Percentiles rank a stretch among this genome's conserved stretches.
phyloP scores from a whole-genome alignment of 2,888 invertebrate species.

The Myopa testacea region DNA sequence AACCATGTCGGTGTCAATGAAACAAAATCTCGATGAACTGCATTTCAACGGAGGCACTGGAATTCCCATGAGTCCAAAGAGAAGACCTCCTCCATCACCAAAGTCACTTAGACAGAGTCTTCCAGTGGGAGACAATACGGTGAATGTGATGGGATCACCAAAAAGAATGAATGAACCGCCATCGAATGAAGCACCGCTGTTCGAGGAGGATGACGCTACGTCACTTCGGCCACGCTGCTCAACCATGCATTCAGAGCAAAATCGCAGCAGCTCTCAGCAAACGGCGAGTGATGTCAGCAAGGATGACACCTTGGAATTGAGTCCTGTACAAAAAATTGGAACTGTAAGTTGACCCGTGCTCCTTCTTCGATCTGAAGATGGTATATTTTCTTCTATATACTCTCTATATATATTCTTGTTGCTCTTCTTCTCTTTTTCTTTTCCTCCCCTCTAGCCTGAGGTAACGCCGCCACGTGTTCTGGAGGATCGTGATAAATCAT shows the following conservation, averaged over 20 bases:
- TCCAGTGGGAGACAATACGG: constrained; percentile 55
- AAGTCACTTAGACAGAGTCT: background rate
- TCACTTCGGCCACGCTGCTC: constrained; percentile 58
- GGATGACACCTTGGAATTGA: constrained; percentile 54
- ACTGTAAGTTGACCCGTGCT: constrained; percentile 54
- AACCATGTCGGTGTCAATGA: constrained; percentile 62
- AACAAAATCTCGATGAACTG: constrained; percentile 65
- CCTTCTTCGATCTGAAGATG: background rate
- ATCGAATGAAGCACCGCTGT: constrained; percentile 25
- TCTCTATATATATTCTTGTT: background rate
- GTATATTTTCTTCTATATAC: background rate
- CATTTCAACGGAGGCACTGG: constrained; percentile 55
- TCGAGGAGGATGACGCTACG: constrained; percentile 42
- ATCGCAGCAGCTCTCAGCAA: constrained; percentile 36
- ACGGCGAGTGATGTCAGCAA: constrained; percentile 18
- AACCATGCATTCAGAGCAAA: constrained; percentile 58
- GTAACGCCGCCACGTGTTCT: constrained; percentile 60
- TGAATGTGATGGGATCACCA: constrained; percentile 45
- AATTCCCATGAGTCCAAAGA: background rate
- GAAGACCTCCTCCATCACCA: background rate
- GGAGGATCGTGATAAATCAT: constrained; percentile 74
- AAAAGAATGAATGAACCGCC: constrained; percentile 25
- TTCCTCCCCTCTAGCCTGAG: constrained; percentile 55
- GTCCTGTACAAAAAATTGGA: constrained; percentile 59
- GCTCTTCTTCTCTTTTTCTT: background rate